Base-by-base conservation (phyloP, 2,888 invertebrate species). In the Leptarthrus brevirostris region DNA sequence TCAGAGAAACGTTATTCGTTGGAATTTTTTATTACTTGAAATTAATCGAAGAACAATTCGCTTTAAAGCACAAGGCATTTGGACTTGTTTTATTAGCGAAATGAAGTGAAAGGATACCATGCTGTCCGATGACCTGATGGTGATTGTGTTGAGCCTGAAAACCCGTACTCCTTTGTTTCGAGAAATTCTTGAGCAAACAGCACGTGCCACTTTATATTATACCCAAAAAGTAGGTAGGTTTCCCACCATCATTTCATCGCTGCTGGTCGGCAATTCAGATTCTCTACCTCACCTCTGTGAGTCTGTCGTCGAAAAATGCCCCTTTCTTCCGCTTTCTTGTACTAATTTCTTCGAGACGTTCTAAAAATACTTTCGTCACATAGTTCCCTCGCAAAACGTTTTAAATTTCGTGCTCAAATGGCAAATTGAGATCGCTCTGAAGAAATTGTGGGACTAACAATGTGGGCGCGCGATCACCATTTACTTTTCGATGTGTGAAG, bases 361-460 rank as follows among this genome's bases (percentile, higher is more conserved):
- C 64, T 47, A 64, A 64, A 64, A 64, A 64, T 64, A 64, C 40
- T 26, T 64, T 64, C 64, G 64, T 64, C 44, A 47, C 64, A 64
- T 64, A 44, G 40, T 24, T 47, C 6, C 64, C 64, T 47, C 64
- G 64, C 44, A 44, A 40, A 40, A 22, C 44, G 64, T 64, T 47
- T 64, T 64, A 64, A 64, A 64, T 64, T 64, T 64, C 64, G 64
- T 64, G 44, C 64, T 64, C 64, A 64, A 64, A 64, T 64, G 64
- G 64, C 64, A 64, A 64, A 64, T 24, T 1, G 26, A 44, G 16
- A 22, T 36, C 44, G 36, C 20, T 40, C 18, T 12, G 58, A 40
- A 26, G 14, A 64, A 20, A 26, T 16, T 64, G 14, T 44, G 44
- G 16, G 14, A 34, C 64, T 20, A 64, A 64, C 44, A 64, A 44